Base-by-base conservation (phyloP, 2,797 vertebrate species). In the Neosilurus mollespiculum region DNA sequence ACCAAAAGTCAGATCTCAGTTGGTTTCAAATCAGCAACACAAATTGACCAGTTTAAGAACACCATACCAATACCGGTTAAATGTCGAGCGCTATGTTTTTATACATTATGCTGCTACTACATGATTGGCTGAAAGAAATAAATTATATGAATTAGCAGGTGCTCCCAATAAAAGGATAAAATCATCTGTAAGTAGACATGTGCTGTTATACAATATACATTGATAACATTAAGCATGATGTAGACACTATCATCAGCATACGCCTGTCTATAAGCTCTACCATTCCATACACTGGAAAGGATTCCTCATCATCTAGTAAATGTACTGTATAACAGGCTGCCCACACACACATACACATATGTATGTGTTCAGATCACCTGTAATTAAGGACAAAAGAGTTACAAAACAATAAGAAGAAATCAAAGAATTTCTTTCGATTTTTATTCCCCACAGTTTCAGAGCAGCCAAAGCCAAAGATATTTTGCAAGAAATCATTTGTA, bases 291-390 rank as follows among this genome's bases (percentile, higher is more conserved):
- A 34, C 14, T n/a, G 2, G 62, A 67, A 77, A 56, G 14, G 20
- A 43, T 58, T 62, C 26, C 56, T 30, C n/a, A 80, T 30, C 14
- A 37, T 81, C 6, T 22, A 8, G 1, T 70, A 70, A 58, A 43
- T 20, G 65, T 58, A 24, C 37, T 0, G 30, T 30, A 30, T 56
- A 3, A 69, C 9, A 77, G 22, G 64, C 62, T 66, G 24, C 49
- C 71, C 26, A 30, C 75, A 91, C 90, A 87, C 61, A 89, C 88
- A 89, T 3, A 78, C 2, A 77, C 34, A 90, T 51, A 30, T 6
- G 80, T n/a, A n/a, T n/a, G n/a, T n/a, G n/a, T n/a, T n/a, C n/a
- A n/a, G 30, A 30, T 30, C 30, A 30, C 30, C 30, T 30, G 88
- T 51, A 56, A 66, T 84, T 86, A 84, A 84, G 67, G 86, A 89